Conservation (phyloP, 2,113 vertebrate genomes). For the Erinaceus europaeus region DNA sequence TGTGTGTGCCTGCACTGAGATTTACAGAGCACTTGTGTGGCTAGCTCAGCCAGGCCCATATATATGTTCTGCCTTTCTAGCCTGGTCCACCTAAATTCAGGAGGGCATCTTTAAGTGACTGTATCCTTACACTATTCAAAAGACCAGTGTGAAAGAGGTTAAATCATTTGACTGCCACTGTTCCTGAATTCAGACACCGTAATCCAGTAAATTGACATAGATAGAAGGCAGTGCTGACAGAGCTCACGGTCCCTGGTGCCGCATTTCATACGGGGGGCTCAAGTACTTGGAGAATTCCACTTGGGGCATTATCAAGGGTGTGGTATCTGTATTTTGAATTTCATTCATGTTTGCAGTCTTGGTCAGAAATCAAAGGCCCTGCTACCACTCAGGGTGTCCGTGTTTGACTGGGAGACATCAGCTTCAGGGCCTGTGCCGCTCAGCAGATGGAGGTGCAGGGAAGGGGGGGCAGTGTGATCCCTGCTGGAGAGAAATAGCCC, state of each 20-base stretch:
- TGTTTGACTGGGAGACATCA: slow-evolving; percentile 66
- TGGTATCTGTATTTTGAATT: slow-evolving; percentile 61
- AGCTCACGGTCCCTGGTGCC: slow-evolving; percentile 24
- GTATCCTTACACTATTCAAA: slow-evolving; percentile 48
- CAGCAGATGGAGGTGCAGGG: slow-evolving; percentile 41
- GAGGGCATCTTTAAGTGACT: slow-evolving; percentile 45
- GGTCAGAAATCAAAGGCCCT: slow-evolving; percentile 62
- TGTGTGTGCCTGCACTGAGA: slow-evolving; percentile 59
- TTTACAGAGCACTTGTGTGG: slow-evolving; percentile 71
- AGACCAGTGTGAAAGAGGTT: slow-evolving; percentile 42
- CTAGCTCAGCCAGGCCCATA: slow-evolving; percentile 41
- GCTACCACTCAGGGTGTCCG: slow-evolving; percentile 59
- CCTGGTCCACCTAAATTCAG: slow-evolving; percentile 55
- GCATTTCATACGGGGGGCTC: slow-evolving; percentile 58
- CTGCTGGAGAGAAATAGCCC: slow-evolving; percentile 25
- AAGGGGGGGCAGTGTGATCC: slow-evolving; percentile 21
- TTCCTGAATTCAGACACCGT: slow-evolving; percentile 20
- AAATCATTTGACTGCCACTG: slow-evolving; percentile 44
- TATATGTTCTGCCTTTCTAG: slow-evolving; percentile 63
- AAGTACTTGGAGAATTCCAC: slow-evolving; percentile 71
- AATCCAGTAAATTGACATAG: slow-evolving; percentile 44
- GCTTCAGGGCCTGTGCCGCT: slow-evolving; percentile 59
- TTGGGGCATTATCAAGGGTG: slow-evolving; percentile 40
- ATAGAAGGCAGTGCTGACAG: background rate
- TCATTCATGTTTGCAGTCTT: slow-evolving; percentile 41